Percentiles rank a stretch among this genome's conserved stretches.
Evolutionary conservation across 1,140 invertebrate species (phyloP).

Genomic region (Lepidurus arcticus): DNA sequence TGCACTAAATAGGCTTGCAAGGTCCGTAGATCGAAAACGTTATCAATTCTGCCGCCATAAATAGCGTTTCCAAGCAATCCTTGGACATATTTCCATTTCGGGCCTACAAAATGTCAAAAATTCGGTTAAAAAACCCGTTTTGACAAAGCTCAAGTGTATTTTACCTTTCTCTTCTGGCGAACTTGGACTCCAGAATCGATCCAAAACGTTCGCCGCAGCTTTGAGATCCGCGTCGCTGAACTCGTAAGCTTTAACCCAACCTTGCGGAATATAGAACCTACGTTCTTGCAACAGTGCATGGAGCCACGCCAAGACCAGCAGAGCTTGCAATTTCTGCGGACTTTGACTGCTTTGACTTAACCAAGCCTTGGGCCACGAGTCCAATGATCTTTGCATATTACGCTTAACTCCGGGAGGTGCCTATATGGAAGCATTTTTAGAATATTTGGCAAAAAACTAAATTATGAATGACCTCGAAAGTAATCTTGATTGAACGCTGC

Average conservation of each 20-base stretch:
- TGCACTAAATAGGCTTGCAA: conserved; percentile 66
- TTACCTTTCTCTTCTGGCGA: conserved; percentile 19
- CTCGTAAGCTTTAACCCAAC: conserved; percentile 85
- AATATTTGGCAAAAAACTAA: conserved; percentile 20
- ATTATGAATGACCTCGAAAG: conserved; percentile 65
- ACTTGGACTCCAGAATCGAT: conserved; percentile 48
- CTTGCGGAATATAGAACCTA: conserved; percentile 76
- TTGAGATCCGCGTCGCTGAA: conserved; percentile 78
- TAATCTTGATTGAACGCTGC: conserved; percentile 68
- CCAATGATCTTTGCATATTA: conserved; percentile 56
- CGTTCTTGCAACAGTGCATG: conserved; percentile 66
- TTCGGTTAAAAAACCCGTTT: conserved; percentile 16
- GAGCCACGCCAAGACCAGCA: conserved; percentile 70
- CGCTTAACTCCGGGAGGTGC: conserved; percentile 62
- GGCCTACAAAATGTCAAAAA: conserved; percentile 26
- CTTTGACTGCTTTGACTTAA: conserved; percentile 42
- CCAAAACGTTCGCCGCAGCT: conserved; percentile 66
- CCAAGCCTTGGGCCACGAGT: conserved; percentile 50
- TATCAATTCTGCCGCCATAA: conserved; percentile 83
- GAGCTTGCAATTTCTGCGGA: conserved; percentile 49
- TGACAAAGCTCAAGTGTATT: not conserved
- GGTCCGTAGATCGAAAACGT: conserved; percentile 66
- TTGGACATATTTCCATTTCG: conserved; percentile 61
- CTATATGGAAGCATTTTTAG: conserved; percentile 41
- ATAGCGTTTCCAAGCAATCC: conserved; percentile 75